phyloP scores from a whole-genome alignment of 2,888 invertebrate genomes.

The Orchesella flavescens region DNA sequence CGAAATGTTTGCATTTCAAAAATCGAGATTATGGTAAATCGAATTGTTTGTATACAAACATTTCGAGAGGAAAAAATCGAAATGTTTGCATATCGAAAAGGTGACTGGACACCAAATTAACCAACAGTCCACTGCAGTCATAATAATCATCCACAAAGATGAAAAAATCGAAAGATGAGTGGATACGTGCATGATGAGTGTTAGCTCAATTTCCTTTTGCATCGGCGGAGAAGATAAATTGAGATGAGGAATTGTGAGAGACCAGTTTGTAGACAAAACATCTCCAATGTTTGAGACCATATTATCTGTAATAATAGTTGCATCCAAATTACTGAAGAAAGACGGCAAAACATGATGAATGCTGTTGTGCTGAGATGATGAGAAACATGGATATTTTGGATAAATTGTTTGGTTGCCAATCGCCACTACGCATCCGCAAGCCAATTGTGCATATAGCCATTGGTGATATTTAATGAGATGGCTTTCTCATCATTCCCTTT shows the following conservation, averaged over 20 bases:
- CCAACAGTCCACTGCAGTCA: background rate
- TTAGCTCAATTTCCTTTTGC: background rate
- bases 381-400: background rate
- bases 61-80: no score
- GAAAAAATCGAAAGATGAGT: background rate
- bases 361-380: background rate
- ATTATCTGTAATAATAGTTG: slow-evolving; percentile 14
- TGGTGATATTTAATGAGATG: no score
- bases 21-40: no score
- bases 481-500: no score
- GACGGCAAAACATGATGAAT: background rate
- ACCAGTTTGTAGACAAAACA: background rate
- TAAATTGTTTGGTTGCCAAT: background rate
- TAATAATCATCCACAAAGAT: background rate
- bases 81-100: no score
- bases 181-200: background rate
- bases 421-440: background rate
- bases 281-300: background rate
- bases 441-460: no score
- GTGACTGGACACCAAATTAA: no score
- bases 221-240: background rate
- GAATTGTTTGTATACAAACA: no score
- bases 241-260: background rate
- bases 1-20: no score
- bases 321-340: background rate